These are phyloP conservation scores for Chaetogeoica ovagalla DNA, from an alignment of 2,888 invertebrate species.

Conservation along the genomic window DNA sequence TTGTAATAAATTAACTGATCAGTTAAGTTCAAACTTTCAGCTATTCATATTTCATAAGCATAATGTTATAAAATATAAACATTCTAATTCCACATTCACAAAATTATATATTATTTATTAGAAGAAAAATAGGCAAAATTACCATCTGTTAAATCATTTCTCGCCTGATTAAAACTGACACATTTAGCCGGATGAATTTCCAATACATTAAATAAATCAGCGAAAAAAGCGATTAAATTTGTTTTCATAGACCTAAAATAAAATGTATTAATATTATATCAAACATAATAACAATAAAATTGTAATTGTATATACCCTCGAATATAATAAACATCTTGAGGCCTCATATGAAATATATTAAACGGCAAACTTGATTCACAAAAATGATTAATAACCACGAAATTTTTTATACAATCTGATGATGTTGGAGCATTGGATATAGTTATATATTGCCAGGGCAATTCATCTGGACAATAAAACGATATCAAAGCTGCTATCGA, in stretches of 20 bases:
- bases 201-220: constrained; percentile 89
- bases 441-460: constrained; percentile 72
- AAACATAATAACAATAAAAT: constrained; percentile 34
- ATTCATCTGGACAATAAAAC: constrained; percentile 84
- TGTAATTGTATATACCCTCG: constrained; percentile 67
- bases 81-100: constrained; percentile 32
- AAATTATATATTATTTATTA: constrained; percentile 11
- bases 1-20: not conserved
- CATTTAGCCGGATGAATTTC: constrained; percentile 91
- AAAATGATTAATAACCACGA: constrained; percentile 84
- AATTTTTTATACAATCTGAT: constrained; percentile 88
- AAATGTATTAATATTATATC: constrained; percentile 25
- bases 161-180: constrained; percentile 66
- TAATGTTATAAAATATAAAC: not conserved
- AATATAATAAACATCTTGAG: constrained; percentile 94
- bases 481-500: constrained; percentile 83
- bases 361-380: constrained; percentile 82
- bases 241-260: constrained; percentile 81
- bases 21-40: not conserved
- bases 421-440: constrained; percentile 70
- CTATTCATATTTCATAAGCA: constrained; percentile 35
- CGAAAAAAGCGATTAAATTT: constrained; percentile 87
- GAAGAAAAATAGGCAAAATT: constrained; percentile 3
- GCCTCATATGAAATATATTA: constrained; percentile 88
- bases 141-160: constrained; percentile 37